Conservation (phyloP, 2,888 invertebrate genomes). For the Tenodera sinensis region DNA sequence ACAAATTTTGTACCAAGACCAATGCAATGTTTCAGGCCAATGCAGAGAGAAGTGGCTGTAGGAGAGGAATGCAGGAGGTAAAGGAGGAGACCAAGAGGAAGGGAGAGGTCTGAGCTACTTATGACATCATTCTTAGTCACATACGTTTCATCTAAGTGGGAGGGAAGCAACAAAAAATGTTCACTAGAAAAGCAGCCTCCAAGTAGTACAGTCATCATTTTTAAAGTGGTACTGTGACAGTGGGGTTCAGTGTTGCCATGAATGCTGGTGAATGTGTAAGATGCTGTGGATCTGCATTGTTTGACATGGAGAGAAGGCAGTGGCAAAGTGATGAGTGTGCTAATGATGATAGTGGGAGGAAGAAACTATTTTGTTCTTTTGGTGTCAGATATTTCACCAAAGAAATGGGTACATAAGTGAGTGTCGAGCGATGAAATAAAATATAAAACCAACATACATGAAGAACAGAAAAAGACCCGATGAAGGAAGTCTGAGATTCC, state of each 20-base stretch:
- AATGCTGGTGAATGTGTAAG: not conserved
- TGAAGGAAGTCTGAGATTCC: no score
- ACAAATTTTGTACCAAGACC: not conserved
- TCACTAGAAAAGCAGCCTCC: not conserved
- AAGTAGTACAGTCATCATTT: not conserved
- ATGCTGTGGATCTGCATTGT: not conserved
- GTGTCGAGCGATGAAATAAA: not conserved
- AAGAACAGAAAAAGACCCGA: not conserved
- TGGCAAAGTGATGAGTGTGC: not conserved
- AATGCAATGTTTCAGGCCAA: constrained; percentile 4
- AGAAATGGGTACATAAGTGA: not conserved
- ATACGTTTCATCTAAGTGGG: not conserved
- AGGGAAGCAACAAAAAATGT: not conserved
- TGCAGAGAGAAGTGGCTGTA: not conserved
- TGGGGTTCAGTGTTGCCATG: not conserved
- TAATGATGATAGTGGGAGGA: not conserved
- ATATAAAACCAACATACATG: not conserved
- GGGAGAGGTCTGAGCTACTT: not conserved
- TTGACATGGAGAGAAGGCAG: not conserved
- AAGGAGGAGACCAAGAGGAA: not conserved
- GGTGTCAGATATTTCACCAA: not conserved
- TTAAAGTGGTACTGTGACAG: not conserved
- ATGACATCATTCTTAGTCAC: constrained; percentile 5
- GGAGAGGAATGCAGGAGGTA: not conserved
- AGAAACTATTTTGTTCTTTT: not conserved